Evolutionary conservation across 1,140 invertebrate species (phyloP), one percentile per base, ranked within the genome.

Genomic region (Galendromus occidentalis): DNA sequence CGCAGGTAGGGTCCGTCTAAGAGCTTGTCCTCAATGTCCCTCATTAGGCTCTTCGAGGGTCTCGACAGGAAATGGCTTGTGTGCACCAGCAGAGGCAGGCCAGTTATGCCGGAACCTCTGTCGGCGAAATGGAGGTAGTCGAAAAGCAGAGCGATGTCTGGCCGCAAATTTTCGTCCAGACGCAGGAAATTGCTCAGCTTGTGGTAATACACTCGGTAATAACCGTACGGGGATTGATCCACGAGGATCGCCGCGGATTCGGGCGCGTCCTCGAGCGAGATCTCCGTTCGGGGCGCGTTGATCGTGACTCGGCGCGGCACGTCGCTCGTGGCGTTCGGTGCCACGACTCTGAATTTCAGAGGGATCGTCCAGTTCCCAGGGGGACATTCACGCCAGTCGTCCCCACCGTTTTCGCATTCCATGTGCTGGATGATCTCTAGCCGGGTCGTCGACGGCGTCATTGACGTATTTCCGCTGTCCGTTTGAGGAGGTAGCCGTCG

Each of bases 71-170:
- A 59, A 25, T 33, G 51, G 33, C 25, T 33, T 25, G 51, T 59
- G 51, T 59, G 51, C 25, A 59, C 51, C 12, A 59, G 51, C 25
- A 59, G 20, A 59, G 51, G 51, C 51, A 59, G 51, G 51, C 33
- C 51, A 14, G 51, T 22, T 22, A 59, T 14, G 25, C 51, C 51
- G 25, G 17, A 33, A 59, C 51, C 51, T 33, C 25, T 25, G n/a
- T 59, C 51, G 33, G 51, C 51, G 22, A 59, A 59, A 59, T 59
- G 51, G 17, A 59, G 22, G 22, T 59, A 59, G 51, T 59, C 51
- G 51, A 59, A 59, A 14, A 59, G 51, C 22, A 59, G 51, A 9
- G 51, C 51, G 22, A 59, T 33, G 33, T 59, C 51, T 17, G 51
- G 51, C 22, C 33, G 51, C 12, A 33, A 14, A 25, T 25, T 29